phyloP scores from a whole-genome alignment of 53 echinoderm and acorn worm genomes.

The Mesocentrotus franciscanus region DNA sequence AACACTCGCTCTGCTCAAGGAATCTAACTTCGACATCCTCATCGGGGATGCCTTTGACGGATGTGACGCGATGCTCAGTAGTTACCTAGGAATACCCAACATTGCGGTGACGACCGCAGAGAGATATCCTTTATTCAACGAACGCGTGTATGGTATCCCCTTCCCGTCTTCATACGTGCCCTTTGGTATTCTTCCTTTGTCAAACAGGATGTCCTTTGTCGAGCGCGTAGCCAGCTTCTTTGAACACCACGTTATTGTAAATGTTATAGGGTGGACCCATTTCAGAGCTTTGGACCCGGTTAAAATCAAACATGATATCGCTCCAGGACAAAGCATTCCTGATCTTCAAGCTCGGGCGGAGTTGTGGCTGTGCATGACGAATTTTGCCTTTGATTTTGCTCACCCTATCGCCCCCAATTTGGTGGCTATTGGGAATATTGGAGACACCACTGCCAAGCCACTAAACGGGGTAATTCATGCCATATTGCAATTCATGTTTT shows the following conservation, averaged over 20 bases:
- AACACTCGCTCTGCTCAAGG: not conserved
- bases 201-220: conserved; percentile 47
- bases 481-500: not conserved
- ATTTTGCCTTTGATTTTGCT: conserved; percentile 36
- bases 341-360: conserved; percentile 11
- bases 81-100: conserved; percentile 27
- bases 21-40: conserved; percentile 41
- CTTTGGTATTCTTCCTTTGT: not conserved
- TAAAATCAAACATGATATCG: conserved; percentile 22
- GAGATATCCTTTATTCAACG: conserved; percentile 52
- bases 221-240: conserved; percentile 11
- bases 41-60: conserved; percentile 44
- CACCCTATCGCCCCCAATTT: conserved; percentile 33
- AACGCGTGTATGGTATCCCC: conserved; percentile 33
- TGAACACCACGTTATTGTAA: not conserved
- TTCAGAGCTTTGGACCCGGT: not conserved
- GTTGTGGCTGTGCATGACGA: conserved; percentile 47
- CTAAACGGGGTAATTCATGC: not conserved
- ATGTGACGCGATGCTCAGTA: conserved; percentile 25
- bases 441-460: not conserved
- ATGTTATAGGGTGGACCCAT: not conserved
- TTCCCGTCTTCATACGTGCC: conserved; percentile 38
- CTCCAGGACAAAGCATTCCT: not conserved
- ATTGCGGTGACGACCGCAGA: conserved; percentile 35
- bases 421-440: conserved; percentile 37